Base-by-base conservation (phyloP, 2,888 invertebrate genomes). In the Meteorus colon region DNA sequence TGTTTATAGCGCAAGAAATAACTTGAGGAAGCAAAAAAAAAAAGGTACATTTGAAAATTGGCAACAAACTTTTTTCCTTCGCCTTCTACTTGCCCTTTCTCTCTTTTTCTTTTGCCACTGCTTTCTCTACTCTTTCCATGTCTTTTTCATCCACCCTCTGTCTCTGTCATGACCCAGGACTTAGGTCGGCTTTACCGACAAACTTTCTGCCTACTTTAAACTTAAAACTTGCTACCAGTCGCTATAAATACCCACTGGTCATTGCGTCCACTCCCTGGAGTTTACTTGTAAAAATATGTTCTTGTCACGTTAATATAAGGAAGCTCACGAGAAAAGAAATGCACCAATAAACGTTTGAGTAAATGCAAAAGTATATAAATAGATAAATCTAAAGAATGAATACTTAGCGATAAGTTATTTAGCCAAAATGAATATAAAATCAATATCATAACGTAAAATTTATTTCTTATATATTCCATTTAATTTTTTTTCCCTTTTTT, bases 161-260 rank as follows among this genome's bases (percentile, higher is more conserved):
- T 34, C 55, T 69, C 19, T 59, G 14, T 69, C 55, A 55, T 19
- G 55, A 69, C 55, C 51, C 69, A 55, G 10, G 59, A 55, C 55
- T 69, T 55, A 55, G 10, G 31, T 55, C 34, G 65, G 37, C 72
- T 63, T 70, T 70, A 60, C 70, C 27, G 55, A 51, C 41, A 34
- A 73, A 73, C 66, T 73, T 73, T 66, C n/a, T 66, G 73, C 73
- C 73, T 73, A 66, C 73, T 73, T 73, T 66, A 73, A 73, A 73
- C 72, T 63, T 45, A 29, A 37, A 63, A 72, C 27, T 72, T 72
- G 55, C 55, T 55, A 55, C 55, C 55, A 55, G 19, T 55, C 55
- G 19, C n/a, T 55, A 55, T 55, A 55, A n/a, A 55, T 55, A 55
- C 45, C 63, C 48, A 72, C 63, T 63, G 63, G 72, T 45, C 72